phyloP scores from a whole-genome alignment of 2,113 vertebrate genomes.

The Anas platyrhynchos region DNA sequence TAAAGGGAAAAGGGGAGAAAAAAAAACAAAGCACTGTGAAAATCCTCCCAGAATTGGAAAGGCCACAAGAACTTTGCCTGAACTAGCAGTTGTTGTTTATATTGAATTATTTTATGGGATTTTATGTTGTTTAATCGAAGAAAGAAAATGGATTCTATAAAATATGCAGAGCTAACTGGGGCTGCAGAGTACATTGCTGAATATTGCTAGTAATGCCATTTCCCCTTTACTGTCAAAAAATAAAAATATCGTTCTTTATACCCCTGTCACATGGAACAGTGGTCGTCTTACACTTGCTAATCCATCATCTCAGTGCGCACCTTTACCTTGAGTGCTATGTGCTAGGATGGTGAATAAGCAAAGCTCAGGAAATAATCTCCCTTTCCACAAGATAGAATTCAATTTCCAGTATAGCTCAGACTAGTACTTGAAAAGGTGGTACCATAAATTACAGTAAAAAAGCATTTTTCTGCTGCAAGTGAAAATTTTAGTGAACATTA shows the following conservation, averaged over 20 bases:
- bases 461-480: conserved; percentile 23
- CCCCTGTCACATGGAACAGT: conserved; percentile 53
- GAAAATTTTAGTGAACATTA: conserved; percentile 62
- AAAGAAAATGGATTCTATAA: conserved; percentile 65
- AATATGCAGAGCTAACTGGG: conserved; percentile 57
- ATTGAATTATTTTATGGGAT: conserved; percentile 59
- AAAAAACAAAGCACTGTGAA: background rate
- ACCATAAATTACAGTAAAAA: conserved; percentile 40
- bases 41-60: conserved; percentile 41
- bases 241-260: conserved; percentile 57
- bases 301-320: conserved; percentile 56
- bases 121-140: conserved; percentile 70
- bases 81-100: conserved; percentile 58
- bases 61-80: conserved; percentile 40
- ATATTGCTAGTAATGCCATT: conserved; percentile 55
- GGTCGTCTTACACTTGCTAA: background rate
- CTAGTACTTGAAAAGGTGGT: conserved; percentile 37
- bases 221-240: conserved; percentile 66
- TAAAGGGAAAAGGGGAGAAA: background rate
- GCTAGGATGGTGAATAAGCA: conserved; percentile 38
- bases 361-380: conserved; percentile 64
- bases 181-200: conserved; percentile 48
- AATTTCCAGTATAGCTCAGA: conserved; percentile 49
- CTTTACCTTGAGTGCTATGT: conserved; percentile 51
- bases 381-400: conserved; percentile 62